These are phyloP conservation scores for Megalops atlanticus DNA, from an alignment of 2,113 vertebrate genomes.

Conservation along the genomic window DNA sequence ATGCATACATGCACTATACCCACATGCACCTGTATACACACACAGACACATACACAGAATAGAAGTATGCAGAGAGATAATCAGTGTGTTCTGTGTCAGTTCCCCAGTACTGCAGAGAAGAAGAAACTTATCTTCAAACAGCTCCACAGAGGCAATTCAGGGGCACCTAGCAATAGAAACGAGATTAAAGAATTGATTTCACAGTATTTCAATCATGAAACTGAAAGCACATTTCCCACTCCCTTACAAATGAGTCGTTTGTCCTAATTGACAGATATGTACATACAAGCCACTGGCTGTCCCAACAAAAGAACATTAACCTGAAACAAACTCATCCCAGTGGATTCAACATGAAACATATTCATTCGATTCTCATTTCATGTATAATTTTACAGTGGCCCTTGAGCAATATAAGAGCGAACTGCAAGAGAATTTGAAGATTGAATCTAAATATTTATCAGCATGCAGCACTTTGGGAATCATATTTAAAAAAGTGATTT, in stretches of 20 bases:
- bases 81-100: neutral
- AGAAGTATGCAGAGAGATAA: neutral
- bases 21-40: neutral
- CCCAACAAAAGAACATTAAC: slow-evolving; percentile 63
- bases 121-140: slow-evolving; percentile 21
- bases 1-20: neutral
- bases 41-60: neutral
- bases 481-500: slow-evolving; percentile 53
- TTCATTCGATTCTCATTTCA: slow-evolving; percentile 25
- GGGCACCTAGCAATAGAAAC: slow-evolving; percentile 27
- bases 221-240: slow-evolving; percentile 41
- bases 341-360: slow-evolving; percentile 23
- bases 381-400: slow-evolving; percentile 23
- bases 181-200: slow-evolving; percentile 34
- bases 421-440: slow-evolving; percentile 33
- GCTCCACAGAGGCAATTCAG: slow-evolving; percentile 17
- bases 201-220: slow-evolving; percentile 31
- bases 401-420: slow-evolving; percentile 1
- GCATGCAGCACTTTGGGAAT: slow-evolving; percentile 50
- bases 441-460: slow-evolving; percentile 38
- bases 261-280: slow-evolving; percentile 60
- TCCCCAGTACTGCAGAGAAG: neutral
- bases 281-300: slow-evolving; percentile 63
- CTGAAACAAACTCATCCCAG: slow-evolving; percentile 56
- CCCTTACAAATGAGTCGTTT: slow-evolving; percentile 33